Percentiles rank a stretch among this genome's conserved stretches.
These are phyloP conservation scores for Cabera pusaria DNA, from an alignment of 2,888 invertebrate species.

Conservation along the genomic window DNA sequence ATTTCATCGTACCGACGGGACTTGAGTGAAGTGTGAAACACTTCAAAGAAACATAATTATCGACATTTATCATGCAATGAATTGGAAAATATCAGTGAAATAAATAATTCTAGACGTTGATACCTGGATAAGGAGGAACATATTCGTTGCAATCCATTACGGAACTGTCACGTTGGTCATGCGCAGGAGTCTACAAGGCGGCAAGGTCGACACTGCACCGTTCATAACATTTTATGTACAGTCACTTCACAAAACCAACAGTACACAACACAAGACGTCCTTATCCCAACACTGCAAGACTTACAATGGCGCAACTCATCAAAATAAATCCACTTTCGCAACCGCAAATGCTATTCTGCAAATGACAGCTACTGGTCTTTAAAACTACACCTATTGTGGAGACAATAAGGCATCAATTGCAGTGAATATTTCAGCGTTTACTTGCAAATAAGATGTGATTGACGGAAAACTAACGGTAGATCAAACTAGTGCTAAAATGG, in stretches of 20 bases:
- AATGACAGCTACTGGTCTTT: slow-evolving; percentile 30
- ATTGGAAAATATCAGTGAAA: slow-evolving; percentile 18
- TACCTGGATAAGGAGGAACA: slow-evolving; percentile 61
- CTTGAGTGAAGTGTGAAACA: no score
- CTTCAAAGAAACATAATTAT: slow-evolving; percentile 13
- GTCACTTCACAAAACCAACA: slow-evolving; percentile 35
- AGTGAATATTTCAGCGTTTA: slow-evolving; percentile 32
- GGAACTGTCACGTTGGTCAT: slow-evolving; percentile 61
- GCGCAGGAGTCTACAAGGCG: slow-evolving; percentile 64
- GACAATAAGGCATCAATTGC: slow-evolving; percentile 47
- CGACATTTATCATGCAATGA: slow-evolving; percentile 13
- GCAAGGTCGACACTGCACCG: slow-evolving; percentile 71
- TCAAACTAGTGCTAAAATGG: slow-evolving; percentile 42
- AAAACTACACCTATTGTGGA: slow-evolving; percentile 40
- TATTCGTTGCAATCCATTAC: slow-evolving; percentile 62
- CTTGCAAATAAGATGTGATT: slow-evolving; percentile 56
- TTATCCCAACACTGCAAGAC: slow-evolving; percentile 48
- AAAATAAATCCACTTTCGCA: slow-evolving; percentile 34
- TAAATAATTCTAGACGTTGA: slow-evolving; percentile 26
- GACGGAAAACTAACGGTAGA: slow-evolving; percentile 60
- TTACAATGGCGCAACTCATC: slow-evolving; percentile 35
- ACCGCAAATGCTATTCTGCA: slow-evolving; percentile 41
- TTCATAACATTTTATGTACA: slow-evolving; percentile 40
- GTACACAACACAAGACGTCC: slow-evolving; percentile 36
- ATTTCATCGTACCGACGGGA: no score